These are phyloP conservation scores for Tryphoninae sp. DNA, from an alignment of 2,888 invertebrate species.

Conservation along the genomic window DNA sequence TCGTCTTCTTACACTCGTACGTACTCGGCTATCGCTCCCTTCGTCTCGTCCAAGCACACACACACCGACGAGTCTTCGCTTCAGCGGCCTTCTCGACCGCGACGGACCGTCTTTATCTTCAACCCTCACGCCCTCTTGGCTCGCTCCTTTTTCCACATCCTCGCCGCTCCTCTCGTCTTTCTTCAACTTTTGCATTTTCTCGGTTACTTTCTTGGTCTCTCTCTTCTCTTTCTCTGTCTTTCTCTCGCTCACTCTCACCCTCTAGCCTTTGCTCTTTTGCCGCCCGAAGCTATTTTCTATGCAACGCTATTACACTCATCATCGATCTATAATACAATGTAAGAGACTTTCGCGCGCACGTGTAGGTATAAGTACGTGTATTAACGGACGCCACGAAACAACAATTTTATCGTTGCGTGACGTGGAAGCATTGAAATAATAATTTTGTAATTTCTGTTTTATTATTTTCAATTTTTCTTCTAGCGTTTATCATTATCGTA, in stretches of 20 bases:
- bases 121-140: conserved; percentile 46
- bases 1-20: conserved; percentile 23
- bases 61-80: conserved; percentile 44
- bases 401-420: not conserved
- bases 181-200: conserved; percentile 63
- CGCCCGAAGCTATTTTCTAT: conserved; percentile 67
- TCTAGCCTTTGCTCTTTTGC: conserved; percentile 33
- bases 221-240: conserved; percentile 14
- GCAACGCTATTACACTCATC: conserved; percentile 41
- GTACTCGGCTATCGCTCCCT: conserved; percentile 9
- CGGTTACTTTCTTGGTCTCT: conserved; percentile 27
- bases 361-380: not conserved
- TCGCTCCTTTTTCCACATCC: conserved; percentile 34
- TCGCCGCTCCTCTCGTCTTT: conserved; percentile 46
- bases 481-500: not conserved
- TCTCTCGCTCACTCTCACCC: not conserved
- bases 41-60: conserved; percentile 29
- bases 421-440: too few relatives aligned
- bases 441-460: not conserved
- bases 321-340: not conserved
- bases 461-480: not conserved
- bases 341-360: conserved; percentile 10
- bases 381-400: not conserved
- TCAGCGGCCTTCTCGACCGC: conserved; percentile 48
- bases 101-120: conserved; percentile 59